Evolutionary conservation across 2,888 invertebrate species (phyloP).

Genomic region (Hirtodrosophila cameraria): DNA sequence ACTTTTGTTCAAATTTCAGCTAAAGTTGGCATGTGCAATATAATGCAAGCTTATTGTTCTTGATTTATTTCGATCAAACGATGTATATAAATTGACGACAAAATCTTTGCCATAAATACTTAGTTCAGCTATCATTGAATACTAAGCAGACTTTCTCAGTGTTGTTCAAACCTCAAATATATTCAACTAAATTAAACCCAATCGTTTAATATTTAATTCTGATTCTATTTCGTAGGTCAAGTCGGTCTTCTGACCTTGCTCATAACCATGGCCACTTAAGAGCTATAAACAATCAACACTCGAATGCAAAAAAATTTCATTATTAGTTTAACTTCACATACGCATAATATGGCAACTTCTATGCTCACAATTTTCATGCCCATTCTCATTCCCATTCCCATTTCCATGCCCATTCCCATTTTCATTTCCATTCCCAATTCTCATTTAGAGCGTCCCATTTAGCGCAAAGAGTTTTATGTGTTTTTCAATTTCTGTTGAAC

Average conservation of each 20-base stretch:
- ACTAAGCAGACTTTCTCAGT: no score
- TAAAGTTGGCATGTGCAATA: constrained; percentile 3
- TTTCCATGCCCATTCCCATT: constrained; percentile 28
- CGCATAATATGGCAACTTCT: constrained; percentile 56
- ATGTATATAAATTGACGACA: no score
- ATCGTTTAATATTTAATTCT: constrained; percentile 22
- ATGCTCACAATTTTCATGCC: constrained; percentile 16
- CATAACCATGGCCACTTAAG: constrained; percentile 40
- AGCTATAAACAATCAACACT: constrained; percentile 65
- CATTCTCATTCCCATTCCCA: constrained; percentile 26
- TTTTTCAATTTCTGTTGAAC: constrained; percentile 52
- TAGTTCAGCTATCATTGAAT: no score
- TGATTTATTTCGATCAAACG: no score
- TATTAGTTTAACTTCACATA: constrained; percentile 46
- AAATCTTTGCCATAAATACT: no score
- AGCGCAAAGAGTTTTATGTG: constrained; percentile 68
- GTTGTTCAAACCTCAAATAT: no score
- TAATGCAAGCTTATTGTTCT: background rate
- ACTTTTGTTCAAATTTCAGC: constrained; percentile 19
- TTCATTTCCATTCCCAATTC: constrained; percentile 25
- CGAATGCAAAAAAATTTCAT: constrained; percentile 63
- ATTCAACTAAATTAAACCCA: background rate
- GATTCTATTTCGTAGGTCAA: constrained; percentile 25
- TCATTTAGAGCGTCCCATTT: constrained; percentile 43
- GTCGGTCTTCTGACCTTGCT: constrained; percentile 23